Evolutionary conservation across 2,797 vertebrate species (phyloP), one percentile per base, ranked within the genome.

Genomic region (Scomberomorus guttatus): DNA sequence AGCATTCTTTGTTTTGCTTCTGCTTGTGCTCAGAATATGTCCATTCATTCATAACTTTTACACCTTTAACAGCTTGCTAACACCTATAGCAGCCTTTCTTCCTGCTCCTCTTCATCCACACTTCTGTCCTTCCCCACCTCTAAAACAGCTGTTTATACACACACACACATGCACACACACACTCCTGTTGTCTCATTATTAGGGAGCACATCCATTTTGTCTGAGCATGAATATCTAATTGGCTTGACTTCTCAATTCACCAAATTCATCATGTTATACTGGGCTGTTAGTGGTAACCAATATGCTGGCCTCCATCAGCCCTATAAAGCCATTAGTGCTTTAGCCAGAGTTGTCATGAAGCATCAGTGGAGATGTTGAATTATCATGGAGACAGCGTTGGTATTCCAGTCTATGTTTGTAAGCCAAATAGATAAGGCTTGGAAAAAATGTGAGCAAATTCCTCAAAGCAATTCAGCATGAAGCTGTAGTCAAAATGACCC

Each of bases 191-290:
- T 87, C 87, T 87, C 82, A 90, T 89, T 90, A 91, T 72, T 89
- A 81, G 72, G 56, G n/a, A 77, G 77, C 85, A 81, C 91, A 93
- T 94, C 92, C 86, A 90, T 93, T 93, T 90, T 90, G 86, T 90
- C 82, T 79, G 83, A 87, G 79, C 89, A 91, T 93, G 91, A 94
- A 94, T 94, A 92, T 94, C 90, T 93, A 94, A 94, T 95, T 94
- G 89, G 88, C 77, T 80, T 83, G 37, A 82, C 84, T 84, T 73
- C 82, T 87, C 81, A 82, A 89, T 92, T 88, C 72, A 89, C 82
- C 88, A 88, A 90, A 93, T 94, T 93, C 88, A 92, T 95, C 92
- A 94, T 89, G 87, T 81, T 86, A 81, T 92, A 92, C 91, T 88
- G 92, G 90, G 89, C 87, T 91, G 88, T 92, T 93, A 90, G 90